phyloP scores from a whole-genome alignment of 2,797 vertebrate genomes.

The Sus cebifrons region DNA sequence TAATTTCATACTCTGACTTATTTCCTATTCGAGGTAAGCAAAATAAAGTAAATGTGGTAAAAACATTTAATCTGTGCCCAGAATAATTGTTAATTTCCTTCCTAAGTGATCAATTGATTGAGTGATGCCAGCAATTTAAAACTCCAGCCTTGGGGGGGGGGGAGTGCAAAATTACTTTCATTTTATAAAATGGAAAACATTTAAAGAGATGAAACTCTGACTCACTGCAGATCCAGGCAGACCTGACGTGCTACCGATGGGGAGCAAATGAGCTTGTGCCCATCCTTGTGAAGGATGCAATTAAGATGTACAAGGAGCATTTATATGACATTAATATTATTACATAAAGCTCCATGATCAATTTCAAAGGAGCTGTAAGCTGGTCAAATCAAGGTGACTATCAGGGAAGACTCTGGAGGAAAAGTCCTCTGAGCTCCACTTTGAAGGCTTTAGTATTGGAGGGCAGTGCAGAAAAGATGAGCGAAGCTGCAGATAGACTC shows the following conservation, averaged over 20 bases:
- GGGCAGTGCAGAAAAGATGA: neutral
- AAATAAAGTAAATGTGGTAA: neutral
- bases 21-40: neutral
- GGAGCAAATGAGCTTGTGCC: neutral
- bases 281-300: neutral
- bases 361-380: neutral
- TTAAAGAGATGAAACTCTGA: neutral
- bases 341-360: neutral
- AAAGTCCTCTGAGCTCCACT: neutral
- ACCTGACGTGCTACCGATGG: neutral
- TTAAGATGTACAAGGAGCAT: neutral
- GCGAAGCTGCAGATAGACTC: neutral
- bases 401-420: neutral
- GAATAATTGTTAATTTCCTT: neutral
- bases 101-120: neutral
- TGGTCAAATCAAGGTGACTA: neutral
- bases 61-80: neutral
- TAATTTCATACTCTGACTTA: neutral
- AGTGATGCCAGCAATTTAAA: neutral
- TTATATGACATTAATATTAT: neutral
- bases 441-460: neutral
- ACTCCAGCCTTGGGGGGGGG: neutral
- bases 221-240: neutral
- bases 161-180: neutral
- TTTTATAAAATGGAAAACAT: constrained; percentile 12